phyloP scores from a whole-genome alignment of 1,140 invertebrate species.

The Rhopalosiphum padi region DNA sequence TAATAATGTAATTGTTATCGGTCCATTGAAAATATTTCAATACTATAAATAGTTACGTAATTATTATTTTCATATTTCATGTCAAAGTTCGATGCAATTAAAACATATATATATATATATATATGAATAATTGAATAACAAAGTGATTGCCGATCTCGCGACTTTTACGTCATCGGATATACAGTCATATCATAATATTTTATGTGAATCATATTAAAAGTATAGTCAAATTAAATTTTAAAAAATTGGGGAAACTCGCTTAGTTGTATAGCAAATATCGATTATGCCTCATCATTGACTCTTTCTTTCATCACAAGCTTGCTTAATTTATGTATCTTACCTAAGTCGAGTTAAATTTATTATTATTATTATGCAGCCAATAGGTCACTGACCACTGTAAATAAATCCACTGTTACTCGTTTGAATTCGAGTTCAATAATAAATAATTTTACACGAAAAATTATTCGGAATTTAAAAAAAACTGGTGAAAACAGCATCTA shows the following conservation, averaged over 20 bases:
- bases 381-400: not conserved
- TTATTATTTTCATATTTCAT: conserved; percentile 35
- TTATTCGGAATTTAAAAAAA: not conserved
- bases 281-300: not conserved
- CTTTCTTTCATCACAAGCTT: no score
- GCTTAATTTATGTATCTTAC: no score
- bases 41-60: conserved; percentile 32
- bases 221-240: not conserved
- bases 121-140: conserved; percentile 25
- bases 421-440: not conserved
- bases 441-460: not conserved
- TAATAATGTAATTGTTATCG: not conserved
- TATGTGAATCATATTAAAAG: not conserved
- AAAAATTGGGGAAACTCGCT: not conserved
- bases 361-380: no score
- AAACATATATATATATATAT: not conserved
- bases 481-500: not conserved
- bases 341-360: no score
- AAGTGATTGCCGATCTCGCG: conserved; percentile 40
- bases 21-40: not conserved
- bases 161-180: conserved; percentile 38
- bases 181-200: not conserved
- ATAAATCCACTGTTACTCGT: no score
- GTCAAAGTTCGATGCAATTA: conserved; percentile 26
- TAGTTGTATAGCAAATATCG: not conserved